Percentiles rank a stretch among this genome's conserved stretches.
Evolutionary conservation across 2,888 invertebrate species (phyloP).

Genomic region (Schizaphis graminum): DNA sequence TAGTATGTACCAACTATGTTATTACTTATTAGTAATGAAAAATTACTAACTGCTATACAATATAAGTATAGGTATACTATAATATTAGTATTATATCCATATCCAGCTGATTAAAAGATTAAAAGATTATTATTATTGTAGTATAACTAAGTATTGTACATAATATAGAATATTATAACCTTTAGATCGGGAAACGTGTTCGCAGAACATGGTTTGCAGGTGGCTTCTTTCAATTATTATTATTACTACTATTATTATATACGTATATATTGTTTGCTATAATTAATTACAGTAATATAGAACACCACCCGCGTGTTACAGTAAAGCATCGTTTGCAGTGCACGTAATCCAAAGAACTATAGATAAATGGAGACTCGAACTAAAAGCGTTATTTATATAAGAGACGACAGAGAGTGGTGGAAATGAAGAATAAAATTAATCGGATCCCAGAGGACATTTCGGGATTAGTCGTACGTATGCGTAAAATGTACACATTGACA

Average conservation of each 20-base stretch:
- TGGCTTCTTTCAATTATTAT: constrained; percentile 18
- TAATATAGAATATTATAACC: not conserved
- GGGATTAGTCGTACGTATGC: not conserved
- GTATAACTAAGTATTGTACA: not conserved
- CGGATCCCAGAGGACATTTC: constrained; percentile 7
- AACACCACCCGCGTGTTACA: not conserved
- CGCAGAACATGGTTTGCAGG: not conserved
- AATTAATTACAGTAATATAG: constrained; percentile 12
- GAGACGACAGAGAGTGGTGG: not conserved
- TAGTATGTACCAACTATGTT: not conserved
- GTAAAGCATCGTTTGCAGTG: not conserved
- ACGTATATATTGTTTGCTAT: constrained; percentile 24
- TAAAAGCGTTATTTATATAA: constrained; percentile 13
- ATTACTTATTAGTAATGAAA: not conserved
- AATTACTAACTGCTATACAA: not conserved
- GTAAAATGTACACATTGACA: not conserved
- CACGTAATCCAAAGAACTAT: constrained; percentile 7
- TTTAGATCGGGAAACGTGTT: not conserved
- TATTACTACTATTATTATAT: not conserved
- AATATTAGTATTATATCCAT: not conserved
- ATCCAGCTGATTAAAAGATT: not conserved
- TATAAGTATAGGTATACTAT: not conserved
- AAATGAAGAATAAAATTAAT: constrained; percentile 28
- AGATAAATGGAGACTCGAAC: not conserved
- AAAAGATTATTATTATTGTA: not conserved